Conservation (phyloP, 2,888 invertebrate species). For the Eubasilissa splendida region DNA sequence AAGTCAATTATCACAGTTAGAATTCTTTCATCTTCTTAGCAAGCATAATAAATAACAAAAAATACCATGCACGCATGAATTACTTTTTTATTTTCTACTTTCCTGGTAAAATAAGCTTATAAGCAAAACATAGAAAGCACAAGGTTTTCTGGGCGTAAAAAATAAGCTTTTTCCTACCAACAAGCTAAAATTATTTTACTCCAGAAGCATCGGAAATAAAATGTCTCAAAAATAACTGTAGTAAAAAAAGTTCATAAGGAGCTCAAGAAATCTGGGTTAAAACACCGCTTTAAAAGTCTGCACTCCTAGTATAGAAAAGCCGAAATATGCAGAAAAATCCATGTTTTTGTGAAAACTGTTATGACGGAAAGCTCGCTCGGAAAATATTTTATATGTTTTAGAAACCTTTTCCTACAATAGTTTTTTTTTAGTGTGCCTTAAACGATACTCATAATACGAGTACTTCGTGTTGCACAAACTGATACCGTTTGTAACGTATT, state of each 20-base stretch:
- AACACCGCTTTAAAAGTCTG: slow-evolving; percentile 56
- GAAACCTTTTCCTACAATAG: slow-evolving; percentile 38
- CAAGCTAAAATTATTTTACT: neutral
- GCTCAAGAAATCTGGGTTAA: slow-evolving; percentile 31
- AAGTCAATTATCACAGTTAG: too few species aligned
- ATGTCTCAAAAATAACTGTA: neutral
- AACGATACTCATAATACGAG: neutral
- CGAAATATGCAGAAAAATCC: slow-evolving; percentile 71
- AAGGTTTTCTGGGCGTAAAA: slow-evolving; percentile 55
- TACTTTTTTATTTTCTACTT: slow-evolving; percentile 36
- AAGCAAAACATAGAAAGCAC: slow-evolving; percentile 54
- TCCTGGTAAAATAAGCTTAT: slow-evolving; percentile 56
- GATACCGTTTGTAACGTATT: slow-evolving; percentile 44
- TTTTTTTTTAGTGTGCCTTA: slow-evolving; percentile 8
- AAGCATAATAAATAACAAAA: too few species aligned
- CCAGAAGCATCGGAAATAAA: neutral
- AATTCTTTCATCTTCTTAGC: too few species aligned
- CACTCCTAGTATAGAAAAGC: slow-evolving; percentile 62
- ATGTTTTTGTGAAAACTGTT: slow-evolving; percentile 66
- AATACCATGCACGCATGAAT: too few species aligned
- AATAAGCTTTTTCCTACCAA: too few species aligned
- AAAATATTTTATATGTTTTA: slow-evolving; percentile 41
- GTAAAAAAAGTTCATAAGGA: neutral
- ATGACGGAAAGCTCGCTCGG: slow-evolving; percentile 52
- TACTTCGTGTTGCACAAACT: slow-evolving; percentile 46